Base-by-base conservation (phyloP, 2,797 vertebrate species). In the Pseudocheirus occidentalis region DNA sequence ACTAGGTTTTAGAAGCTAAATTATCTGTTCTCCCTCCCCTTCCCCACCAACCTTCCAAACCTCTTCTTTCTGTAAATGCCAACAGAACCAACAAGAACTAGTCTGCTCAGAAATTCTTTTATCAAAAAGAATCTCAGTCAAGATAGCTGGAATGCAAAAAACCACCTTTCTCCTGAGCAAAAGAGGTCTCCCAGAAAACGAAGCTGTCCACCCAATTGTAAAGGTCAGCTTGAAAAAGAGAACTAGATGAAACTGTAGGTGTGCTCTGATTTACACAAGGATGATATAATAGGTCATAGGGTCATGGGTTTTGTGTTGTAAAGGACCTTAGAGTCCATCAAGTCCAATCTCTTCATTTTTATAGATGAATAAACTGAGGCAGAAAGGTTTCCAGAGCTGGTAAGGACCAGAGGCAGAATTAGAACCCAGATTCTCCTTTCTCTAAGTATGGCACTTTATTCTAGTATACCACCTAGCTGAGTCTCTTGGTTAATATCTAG, bases 1-100 rank as follows among this genome's bases (percentile, higher is more conserved):
- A 40, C n/a, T 6, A 29, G 7, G 73, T 87, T 46, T 87, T 87
- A 87, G 31, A 87, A 50, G 24, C 21, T 87, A 87, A 50, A 81
- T 24, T 46, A n/a, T 87, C 40, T 87, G 12, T 46, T 87, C 40
- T 87, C 3, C 40, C 1, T 94, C 87, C 89, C 28, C 56, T 92
- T 93, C 57, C 28, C 29, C 27, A 13, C 24, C 90, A 14, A 29
- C 89, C 55, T 91, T 34, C 55, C 93, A 90, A 95, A 91, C 92
- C 93, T 52, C 90, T 31, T 96, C 90, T 97, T 55, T 59, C 21
- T 97, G 90, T 96, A 11, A 92, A 94, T 34, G 92, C 62, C 95
- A 93, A 55, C 97, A 99, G 99, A 98, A 92, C 98, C 98, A 93
- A 99, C 98, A 90, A 99, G 96, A 95, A 98, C 98, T 0, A 99